Conservation (phyloP, 1,140 invertebrate species). For the Drosophila asahinai region DNA sequence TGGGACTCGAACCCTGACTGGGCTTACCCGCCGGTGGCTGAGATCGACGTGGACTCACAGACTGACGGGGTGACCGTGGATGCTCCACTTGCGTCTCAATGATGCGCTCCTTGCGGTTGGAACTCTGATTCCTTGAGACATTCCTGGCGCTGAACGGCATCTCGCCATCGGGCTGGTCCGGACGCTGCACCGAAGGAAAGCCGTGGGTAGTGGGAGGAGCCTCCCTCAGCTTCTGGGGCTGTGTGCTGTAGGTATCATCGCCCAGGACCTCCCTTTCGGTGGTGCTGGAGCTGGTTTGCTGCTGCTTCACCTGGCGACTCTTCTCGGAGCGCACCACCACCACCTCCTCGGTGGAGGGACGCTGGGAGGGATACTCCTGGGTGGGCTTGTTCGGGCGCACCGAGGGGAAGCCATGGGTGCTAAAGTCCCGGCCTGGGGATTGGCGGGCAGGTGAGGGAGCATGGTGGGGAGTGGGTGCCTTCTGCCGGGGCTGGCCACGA, state of each 20-base stretch:
- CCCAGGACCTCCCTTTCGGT: conserved; percentile 55
- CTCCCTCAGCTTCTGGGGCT: conserved; percentile 50
- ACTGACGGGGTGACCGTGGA: conserved; percentile 14
- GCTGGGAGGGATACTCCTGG: conserved; percentile 69
- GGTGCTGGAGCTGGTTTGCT: conserved; percentile 58
- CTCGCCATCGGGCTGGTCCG: conserved; percentile 64
- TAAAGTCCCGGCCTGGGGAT: conserved; percentile 57
- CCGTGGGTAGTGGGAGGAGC: conserved; percentile 65
- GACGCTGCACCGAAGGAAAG: conserved; percentile 59
- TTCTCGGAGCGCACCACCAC: conserved; percentile 61
- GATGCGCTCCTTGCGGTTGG: conserved; percentile 65
- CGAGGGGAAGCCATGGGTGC: conserved; percentile 81
- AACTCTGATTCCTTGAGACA: conserved; percentile 47
- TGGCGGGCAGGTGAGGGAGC: conserved; percentile 21
- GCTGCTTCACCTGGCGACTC: conserved; percentile 72
- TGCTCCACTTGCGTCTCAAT: conserved; percentile 74
- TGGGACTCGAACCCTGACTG: conserved; percentile 35
- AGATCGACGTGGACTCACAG: conserved; percentile 50
- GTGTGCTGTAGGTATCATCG: conserved; percentile 24
- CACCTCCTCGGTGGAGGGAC: conserved; percentile 62
- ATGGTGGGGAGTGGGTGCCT: conserved; percentile 29
- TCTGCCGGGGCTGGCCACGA: conserved; percentile 32
- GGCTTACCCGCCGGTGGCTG: conserved; percentile 56
- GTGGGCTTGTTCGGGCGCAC: conserved; percentile 77
- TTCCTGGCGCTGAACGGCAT: conserved; percentile 40